Evolutionary conservation across 2,888 invertebrate species (phyloP), one percentile per base, ranked within the genome.

Genomic region (Biston betularia): DNA sequence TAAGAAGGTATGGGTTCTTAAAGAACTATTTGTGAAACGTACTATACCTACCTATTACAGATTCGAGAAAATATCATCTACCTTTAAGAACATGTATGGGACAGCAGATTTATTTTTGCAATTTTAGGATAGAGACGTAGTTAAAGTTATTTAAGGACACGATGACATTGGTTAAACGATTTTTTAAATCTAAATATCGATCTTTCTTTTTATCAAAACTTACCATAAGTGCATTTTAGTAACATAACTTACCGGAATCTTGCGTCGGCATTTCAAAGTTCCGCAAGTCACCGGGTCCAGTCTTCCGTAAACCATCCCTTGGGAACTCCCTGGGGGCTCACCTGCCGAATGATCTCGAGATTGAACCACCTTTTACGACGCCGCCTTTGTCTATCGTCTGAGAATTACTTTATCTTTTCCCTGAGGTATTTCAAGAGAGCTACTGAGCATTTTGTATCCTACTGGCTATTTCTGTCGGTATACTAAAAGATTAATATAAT

Each of bases 241-340:
- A 24, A 24, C 24, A 24, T 44, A 42, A 12, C 33, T 42, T 53
- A 33, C 58, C 6, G 50, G 46, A 57, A 54, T 33, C 14, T 38
- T 46, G 8, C 54, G 58, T 15, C 58, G 38, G 57, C 54, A 35
- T 53, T 38, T 53, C 53, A 15, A 42, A 65, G 73, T 82, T 74
- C 73, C 70, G 88, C 91, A 87, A 90, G 90, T 91, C 90, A 91
- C 77, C 78, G 79, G 78, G 83, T 79, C 79, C 78, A 72, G 77
- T 73, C 67, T 81, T 80, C 81, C 78, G 79, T 80, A 85, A 87
- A 77, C 75, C 80, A 74, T 86, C 91, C 86, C 87, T 24, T 1
- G 89, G 80, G 89, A 79, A 61, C 44, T 61, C 71, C 71, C 78
- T n/a, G 24, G 83, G 79, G 78, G 75, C 82, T 87, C 89, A 90